Base-by-base conservation (phyloP, 2,113 vertebrate species). In the Onychostruthus taczanowskii region DNA sequence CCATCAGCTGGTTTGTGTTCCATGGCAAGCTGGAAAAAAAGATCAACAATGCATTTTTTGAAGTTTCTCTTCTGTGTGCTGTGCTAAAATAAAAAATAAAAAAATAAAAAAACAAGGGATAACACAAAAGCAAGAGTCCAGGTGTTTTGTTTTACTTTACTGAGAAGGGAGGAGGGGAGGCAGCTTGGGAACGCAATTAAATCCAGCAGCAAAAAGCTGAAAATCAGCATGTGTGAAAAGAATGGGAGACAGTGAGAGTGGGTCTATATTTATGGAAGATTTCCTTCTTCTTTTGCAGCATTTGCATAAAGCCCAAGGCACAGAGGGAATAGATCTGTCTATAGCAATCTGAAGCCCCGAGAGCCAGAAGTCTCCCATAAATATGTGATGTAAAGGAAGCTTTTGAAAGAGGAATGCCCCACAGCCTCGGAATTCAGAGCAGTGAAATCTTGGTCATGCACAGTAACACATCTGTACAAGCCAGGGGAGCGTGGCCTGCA, bases 141-240 rank as follows among this genome's bases (percentile, higher is more conserved):
- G 77, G 37, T 80, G 67, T 55, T 56, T 47, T 87, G 52, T 59
- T 92, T 75, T 64, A 66, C 62, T 22, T 41, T 31, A 56, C 68
- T 28, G 84, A 85, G 52, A 84, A 86, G 33, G 37, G 52, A 81
- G 76, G 64, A 75, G 33, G 35, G 24, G 39, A 53, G 88, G 59
- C 61, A 93, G 82, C 81, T 74, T 91, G 80, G n/a, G 13, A 64
- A 70, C 72, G 62, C 89, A 89, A 96, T 93, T 87, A 90, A 90
- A 91, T 58, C 56, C 76, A 62, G 47, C 35, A 91, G 52, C 19
- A 69, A 68, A 77, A 85, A 77, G 74, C 92, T 79, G 89, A 80
- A 95, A 87, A 58, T 33, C 66, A 67, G 58, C 37, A 43, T 22
- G 31, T 69, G 64, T 78, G 52, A 87, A 52, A 62, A 67, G 61